Evolutionary conservation across 2,888 invertebrate species (phyloP).

Genomic region (Scrobipalpa atriplicella): DNA sequence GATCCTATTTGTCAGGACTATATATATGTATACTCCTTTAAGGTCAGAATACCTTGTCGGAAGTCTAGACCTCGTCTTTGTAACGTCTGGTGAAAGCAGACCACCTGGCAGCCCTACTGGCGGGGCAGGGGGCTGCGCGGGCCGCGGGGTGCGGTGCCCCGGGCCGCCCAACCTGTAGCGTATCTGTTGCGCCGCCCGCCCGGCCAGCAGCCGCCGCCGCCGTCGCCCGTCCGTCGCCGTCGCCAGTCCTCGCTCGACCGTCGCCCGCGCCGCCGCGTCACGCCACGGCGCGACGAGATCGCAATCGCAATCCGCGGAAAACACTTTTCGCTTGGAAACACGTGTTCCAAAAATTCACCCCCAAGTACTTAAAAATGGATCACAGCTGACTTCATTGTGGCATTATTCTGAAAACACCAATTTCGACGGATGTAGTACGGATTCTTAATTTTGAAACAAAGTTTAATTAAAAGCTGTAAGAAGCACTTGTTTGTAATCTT

Average conservation of each 20-base stretch:
- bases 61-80: no score
- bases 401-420: neutral
- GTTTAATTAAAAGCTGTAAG: conserved; percentile 22
- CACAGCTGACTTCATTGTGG: conserved; percentile 10
- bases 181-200: conserved; percentile 78
- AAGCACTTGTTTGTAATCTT: conserved; percentile 15
- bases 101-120: neutral
- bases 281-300: conserved; percentile 41
- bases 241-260: conserved; percentile 41
- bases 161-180: conserved; percentile 80
- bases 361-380: conserved; percentile 32
- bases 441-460: conserved; percentile 18
- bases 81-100: no score
- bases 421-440: neutral
- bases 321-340: conserved; percentile 61
- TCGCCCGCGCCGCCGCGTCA: conserved; percentile 43
- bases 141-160: conserved; percentile 51
- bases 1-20: no score
- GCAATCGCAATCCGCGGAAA: conserved; percentile 40
- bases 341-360: conserved; percentile 54
- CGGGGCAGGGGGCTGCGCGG: conserved; percentile 33
- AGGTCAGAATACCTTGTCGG: no score
- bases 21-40: no score
- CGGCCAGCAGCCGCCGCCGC: conserved; percentile 28
- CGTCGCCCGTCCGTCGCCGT: conserved; percentile 46